Evolutionary conservation across 2,888 invertebrate genomes (phyloP).

Genomic region (Biston betularia): DNA sequence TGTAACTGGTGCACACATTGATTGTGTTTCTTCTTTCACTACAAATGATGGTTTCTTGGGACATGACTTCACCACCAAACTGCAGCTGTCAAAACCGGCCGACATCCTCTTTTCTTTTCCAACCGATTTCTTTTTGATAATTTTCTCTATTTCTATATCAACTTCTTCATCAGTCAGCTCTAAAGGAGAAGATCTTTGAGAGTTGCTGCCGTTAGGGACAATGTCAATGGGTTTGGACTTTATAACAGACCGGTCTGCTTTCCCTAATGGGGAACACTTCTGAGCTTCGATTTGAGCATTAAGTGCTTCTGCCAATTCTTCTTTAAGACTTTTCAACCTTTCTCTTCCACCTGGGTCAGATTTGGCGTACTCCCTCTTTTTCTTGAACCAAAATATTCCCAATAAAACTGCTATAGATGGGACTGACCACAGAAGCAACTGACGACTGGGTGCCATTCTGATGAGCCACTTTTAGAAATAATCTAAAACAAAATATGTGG

Average conservation of each 20-base stretch:
- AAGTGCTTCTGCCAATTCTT: slow-evolving; percentile 80
- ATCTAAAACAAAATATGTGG: slow-evolving; percentile 74
- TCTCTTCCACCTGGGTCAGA: slow-evolving; percentile 91
- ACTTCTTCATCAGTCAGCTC: slow-evolving; percentile 89
- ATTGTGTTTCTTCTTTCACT: slow-evolving; percentile 56
- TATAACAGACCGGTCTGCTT: slow-evolving; percentile 77
- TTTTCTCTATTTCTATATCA: slow-evolving; percentile 89
- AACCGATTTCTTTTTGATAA: slow-evolving; percentile 85
- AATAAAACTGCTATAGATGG: slow-evolving; percentile 92
- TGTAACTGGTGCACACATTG: slow-evolving; percentile 52
- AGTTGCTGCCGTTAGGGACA: slow-evolving; percentile 79
- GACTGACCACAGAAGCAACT: slow-evolving; percentile 91
- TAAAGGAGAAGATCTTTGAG: slow-evolving; percentile 85
- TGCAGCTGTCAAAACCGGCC: slow-evolving; percentile 59
- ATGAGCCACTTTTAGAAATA: slow-evolving; percentile 89
- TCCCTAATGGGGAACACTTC: slow-evolving; percentile 77
- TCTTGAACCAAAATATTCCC: slow-evolving; percentile 94
- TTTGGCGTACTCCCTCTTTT: slow-evolving; percentile 90
- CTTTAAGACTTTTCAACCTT: slow-evolving; percentile 78
- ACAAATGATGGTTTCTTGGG: slow-evolving; percentile 58
- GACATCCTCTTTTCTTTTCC: slow-evolving; percentile 76
- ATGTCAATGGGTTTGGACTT: slow-evolving; percentile 91
- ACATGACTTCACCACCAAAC: slow-evolving; percentile 54
- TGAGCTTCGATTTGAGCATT: slow-evolving; percentile 73
- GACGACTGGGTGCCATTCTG: slow-evolving; percentile 92